Evolutionary conservation across 2,888 invertebrate genomes (phyloP).

Genomic region (Cheilosia soror): DNA sequence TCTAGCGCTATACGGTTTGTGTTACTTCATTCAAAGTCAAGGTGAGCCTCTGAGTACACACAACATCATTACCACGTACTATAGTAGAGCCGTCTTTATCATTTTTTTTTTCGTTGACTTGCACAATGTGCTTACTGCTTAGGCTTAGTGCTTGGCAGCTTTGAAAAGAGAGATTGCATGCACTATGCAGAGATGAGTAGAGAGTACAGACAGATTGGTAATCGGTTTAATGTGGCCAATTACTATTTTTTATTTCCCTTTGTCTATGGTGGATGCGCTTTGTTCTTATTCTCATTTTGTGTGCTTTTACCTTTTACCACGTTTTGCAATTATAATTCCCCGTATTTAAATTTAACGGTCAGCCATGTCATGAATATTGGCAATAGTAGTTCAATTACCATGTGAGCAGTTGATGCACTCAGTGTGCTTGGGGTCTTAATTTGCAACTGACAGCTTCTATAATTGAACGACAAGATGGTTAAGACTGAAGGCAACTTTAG

Average conservation of each 20-base stretch:
- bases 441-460: no score
- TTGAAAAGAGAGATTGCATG: not conserved
- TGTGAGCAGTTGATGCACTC: conserved; percentile 17
- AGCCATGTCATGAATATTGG: conserved; percentile 2
- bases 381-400: not conserved
- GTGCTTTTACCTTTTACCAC: conserved; percentile 36
- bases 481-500: no score
- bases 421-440: no score
- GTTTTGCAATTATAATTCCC: conserved; percentile 47
- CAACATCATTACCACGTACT: conserved; percentile 43
- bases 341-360: conserved; percentile 30
- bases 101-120: not conserved
- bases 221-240: conserved; percentile 59
- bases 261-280: conserved; percentile 1
- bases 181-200: conserved; percentile 26
- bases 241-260: conserved; percentile 40
- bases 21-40: conserved; percentile 70
- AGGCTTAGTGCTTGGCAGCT: not conserved
- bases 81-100: not conserved
- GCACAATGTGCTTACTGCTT: conserved; percentile 2
- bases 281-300: conserved; percentile 42
- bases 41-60: conserved; percentile 47
- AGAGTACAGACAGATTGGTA: conserved; percentile 18
- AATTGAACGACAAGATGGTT: no score
- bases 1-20: conserved; percentile 50